Evolutionary conservation across 92 coral and sea anemone species (phyloP).

Genomic region (Paragorgia papillata): DNA sequence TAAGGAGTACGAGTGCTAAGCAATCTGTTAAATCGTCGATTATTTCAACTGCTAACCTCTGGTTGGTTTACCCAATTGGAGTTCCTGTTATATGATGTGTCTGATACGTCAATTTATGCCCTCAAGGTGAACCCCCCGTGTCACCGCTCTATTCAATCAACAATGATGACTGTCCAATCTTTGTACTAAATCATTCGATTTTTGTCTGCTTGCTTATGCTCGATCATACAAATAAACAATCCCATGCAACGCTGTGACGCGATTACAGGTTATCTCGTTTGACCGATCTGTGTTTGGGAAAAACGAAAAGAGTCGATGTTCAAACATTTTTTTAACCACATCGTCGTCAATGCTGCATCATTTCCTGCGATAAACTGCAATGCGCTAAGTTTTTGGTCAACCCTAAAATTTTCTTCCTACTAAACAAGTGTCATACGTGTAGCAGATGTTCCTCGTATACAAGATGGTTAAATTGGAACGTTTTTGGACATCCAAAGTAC

Average conservation of each 20-base stretch:
- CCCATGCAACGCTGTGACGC: conserved; percentile 7
- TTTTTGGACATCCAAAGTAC: not conserved
- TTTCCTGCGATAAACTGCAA: conserved; percentile 34
- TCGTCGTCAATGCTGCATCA: not conserved
- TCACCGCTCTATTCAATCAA: conserved; percentile 18
- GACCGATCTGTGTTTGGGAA: not conserved
- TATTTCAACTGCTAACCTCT: conserved; percentile 16
- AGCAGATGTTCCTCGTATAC: conserved; percentile 17
- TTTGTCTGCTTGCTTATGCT: conserved; percentile 3
- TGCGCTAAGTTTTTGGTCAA: not conserved
- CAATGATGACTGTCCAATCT: conserved; percentile 36
- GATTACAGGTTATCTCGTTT: not conserved
- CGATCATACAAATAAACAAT: too few relatives aligned
- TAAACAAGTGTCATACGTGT: not conserved
- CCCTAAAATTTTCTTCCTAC: conserved; percentile 10
- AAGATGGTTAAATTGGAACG: not conserved
- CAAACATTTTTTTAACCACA: conserved; percentile 5
- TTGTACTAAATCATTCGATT: conserved; percentile 13
- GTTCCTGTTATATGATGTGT: conserved; percentile 15
- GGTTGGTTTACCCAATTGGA: conserved; percentile 20
- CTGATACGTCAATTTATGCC: conserved; percentile 41
- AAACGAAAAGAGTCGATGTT: not conserved
- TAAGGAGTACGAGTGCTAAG: conserved; percentile 3
- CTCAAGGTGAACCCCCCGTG: conserved; percentile 45
- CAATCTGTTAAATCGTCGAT: conserved; percentile 19